A percentile compares a stretch with the other conserved stretches of the same genome.
Conservation (phyloP, 2,888 invertebrate species). For the Erebia aethiops region DNA sequence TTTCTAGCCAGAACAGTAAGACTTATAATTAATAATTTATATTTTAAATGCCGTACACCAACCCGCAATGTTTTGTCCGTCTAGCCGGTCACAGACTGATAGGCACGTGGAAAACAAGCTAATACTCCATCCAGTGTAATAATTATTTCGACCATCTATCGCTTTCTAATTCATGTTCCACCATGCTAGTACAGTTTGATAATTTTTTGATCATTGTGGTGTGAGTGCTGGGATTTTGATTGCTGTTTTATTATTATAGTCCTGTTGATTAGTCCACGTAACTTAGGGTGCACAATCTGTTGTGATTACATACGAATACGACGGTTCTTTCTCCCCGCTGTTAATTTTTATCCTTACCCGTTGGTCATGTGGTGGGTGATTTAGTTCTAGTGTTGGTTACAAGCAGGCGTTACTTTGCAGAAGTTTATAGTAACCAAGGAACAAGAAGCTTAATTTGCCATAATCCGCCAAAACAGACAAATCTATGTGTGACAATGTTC, state of each 20-base stretch:
- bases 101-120: too few relatives aligned
- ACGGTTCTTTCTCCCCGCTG: constrained; percentile 64
- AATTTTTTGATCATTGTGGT: constrained; percentile 64
- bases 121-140: too few relatives aligned
- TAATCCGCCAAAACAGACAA: too few relatives aligned
- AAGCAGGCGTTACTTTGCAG: too few relatives aligned
- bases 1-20: too few relatives aligned
- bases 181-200: constrained; percentile 72
- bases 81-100: too few relatives aligned
- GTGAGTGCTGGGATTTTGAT: constrained; percentile 81
- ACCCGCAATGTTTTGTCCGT: too few relatives aligned
- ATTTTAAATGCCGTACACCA: too few relatives aligned
- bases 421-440: too few relatives aligned
- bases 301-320: constrained; percentile 69
- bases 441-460: too few relatives aligned
- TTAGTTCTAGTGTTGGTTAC: constrained; percentile 49
- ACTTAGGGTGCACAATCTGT: constrained; percentile 75
- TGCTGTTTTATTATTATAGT: constrained; percentile 70
- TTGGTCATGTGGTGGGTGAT: constrained; percentile 73
- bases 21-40: too few relatives aligned
- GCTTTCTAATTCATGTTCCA: constrained; percentile 79
- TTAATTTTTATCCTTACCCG: constrained; percentile 67
- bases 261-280: constrained; percentile 70
- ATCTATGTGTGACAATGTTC: too few relatives aligned
- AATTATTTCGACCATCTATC: constrained; percentile 44